A percentile compares a stretch with the other conserved stretches of the same genome.
These are phyloP conservation scores for Lacerta viridis DNA, from an alignment of 2,797 vertebrate species.

Conservation along the genomic window DNA sequence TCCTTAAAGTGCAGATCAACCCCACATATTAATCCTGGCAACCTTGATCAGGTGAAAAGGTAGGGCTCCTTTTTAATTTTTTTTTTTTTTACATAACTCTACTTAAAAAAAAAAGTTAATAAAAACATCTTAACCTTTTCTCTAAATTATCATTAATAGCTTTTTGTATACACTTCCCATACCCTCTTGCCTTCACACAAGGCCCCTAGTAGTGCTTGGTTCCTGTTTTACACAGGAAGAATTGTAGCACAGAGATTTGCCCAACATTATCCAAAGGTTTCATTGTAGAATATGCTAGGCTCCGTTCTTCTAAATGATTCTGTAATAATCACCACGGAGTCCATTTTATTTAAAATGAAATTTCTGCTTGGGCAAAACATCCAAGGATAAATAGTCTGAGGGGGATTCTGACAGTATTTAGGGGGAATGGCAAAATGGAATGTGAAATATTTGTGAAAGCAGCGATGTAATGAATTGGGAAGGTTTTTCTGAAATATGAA, in stretches of 20 bases:
- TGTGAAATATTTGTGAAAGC: background rate
- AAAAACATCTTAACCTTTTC: background rate
- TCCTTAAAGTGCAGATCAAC: too few species aligned
- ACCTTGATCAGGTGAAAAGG: background rate
- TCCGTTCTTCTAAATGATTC: background rate
- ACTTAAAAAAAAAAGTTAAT: background rate
- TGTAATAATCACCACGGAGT: background rate
- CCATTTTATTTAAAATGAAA: background rate
- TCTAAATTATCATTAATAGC: background rate
- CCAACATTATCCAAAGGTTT: background rate
- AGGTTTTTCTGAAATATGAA: background rate
- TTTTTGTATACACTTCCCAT: background rate
- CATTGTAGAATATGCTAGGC: too few species aligned
- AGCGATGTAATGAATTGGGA: background rate
- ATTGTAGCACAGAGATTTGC: background rate
- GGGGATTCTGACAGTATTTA: background rate
- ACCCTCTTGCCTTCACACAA: background rate
- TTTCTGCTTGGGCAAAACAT: background rate
- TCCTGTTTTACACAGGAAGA: background rate
- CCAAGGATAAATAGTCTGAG: background rate
- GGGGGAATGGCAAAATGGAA: background rate
- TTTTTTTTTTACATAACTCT: background rate
- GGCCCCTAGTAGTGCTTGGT: background rate
- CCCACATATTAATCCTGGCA: background rate
- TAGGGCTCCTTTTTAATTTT: too few species aligned